Base-by-base conservation (phyloP, 1,140 invertebrate species). In the Agrilus planipennis region DNA sequence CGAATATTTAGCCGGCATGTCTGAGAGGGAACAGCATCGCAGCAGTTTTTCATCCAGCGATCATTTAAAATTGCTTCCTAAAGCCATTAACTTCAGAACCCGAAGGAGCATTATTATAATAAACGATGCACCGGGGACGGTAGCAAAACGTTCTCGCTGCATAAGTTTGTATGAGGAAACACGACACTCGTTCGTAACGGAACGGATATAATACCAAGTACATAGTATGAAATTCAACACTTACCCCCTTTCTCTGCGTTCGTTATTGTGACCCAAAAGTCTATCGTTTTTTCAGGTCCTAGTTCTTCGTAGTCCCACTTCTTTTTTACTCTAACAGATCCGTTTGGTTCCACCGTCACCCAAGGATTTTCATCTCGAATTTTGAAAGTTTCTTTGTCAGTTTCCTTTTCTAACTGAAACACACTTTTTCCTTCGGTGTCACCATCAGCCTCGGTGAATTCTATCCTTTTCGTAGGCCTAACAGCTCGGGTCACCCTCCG, bases 301-400 rank as follows among this genome's bases (percentile, higher is more conserved):
- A 94, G 63, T 54, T 92, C 88, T 58, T 94, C 90, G 63, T 89
- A 94, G 70, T 94, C 89, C 89, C 89, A 94, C 72, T 90, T 90
- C 73, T 90, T 88, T 65, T 90, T 91, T 23, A 94, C 88, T 52
- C 81, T 77, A 42, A 94, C 89, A 19, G 87, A 85, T 41, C 89
- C 89, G 65, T 86, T 90, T 5, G 81, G 74, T 59, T 88, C 87
- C 23, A 94, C 89, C 10, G 83, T 89, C 17, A 94, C 88, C 89
- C 89, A 94, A 31, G 83, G 80, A 67, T 89, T 91, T 62, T 90
- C 86, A 50, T 92, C 89, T 40, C 87, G 71, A 52, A 94, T 89
- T 66, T 91, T 91, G 60, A 91, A 94, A 7, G 83, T 88, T 60
- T 94, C 89, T 52, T 83, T 75, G 41, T 91, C 86, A 15, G 84